Percentiles rank a stretch among this genome's conserved stretches.
Evolutionary conservation across 2,113 vertebrate genomes (phyloP).

Genomic region (Sinocyclocheilus rhinocerous): DNA sequence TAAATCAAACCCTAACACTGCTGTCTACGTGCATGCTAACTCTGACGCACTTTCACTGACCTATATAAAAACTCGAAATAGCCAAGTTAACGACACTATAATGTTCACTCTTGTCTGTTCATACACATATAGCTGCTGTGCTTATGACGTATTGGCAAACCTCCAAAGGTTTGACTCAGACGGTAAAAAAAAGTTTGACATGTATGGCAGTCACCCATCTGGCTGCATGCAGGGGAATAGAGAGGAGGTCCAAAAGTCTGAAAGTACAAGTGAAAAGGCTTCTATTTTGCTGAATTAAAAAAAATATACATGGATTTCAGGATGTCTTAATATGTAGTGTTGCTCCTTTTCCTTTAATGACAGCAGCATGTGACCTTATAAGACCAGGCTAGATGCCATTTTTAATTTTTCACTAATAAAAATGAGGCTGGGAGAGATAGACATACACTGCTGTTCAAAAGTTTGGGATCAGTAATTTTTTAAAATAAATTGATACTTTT

Average conservation of each 20-base stretch:
- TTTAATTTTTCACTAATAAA: not conserved
- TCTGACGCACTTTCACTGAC: not conserved
- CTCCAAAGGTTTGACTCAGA: not conserved
- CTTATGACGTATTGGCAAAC: not conserved
- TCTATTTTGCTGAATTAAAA: not conserved
- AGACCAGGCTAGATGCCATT: not conserved
- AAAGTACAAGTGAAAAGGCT: not conserved
- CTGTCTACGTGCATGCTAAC: not conserved
- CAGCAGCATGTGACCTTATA: not conserved
- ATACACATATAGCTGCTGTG: not conserved
- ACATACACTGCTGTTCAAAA: no score
- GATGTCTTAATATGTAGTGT: not conserved
- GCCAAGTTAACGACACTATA: not conserved
- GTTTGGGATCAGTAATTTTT: no score
- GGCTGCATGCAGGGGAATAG: not conserved
- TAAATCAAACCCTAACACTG: not conserved
- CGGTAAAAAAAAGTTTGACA: not conserved
- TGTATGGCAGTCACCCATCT: conserved; percentile 6
- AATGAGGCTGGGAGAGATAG: not conserved
- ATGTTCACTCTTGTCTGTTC: conserved; percentile 6
- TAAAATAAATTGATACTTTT: no score
- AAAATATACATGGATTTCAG: not conserved
- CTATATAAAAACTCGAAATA: not conserved
- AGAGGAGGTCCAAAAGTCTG: not conserved
- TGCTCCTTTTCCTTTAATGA: not conserved